Evolutionary conservation across 53 echinoderm and acorn worm genomes (phyloP).

Genomic region (Temnopleurus reevesii): DNA sequence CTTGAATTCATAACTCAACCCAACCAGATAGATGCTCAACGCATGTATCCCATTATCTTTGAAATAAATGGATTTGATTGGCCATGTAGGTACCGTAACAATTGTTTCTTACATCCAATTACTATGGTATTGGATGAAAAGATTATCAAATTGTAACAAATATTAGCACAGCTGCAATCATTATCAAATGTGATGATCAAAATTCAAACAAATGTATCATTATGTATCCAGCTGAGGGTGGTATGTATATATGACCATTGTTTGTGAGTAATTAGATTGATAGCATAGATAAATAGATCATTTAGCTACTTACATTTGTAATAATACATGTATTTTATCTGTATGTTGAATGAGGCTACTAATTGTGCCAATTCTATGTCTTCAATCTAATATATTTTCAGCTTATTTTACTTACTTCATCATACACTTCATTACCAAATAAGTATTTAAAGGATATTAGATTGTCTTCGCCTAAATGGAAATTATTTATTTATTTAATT

Average conservation of each 20-base stretch:
- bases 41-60: no score
- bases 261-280: not conserved
- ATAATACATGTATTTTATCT: not conserved
- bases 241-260: not conserved
- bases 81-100: no score
- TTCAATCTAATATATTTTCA: not conserved
- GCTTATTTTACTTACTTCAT: not conserved
- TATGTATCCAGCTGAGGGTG: not conserved
- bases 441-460: not conserved
- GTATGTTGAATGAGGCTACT: not conserved
- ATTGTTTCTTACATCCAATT: no score
- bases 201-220: not conserved
- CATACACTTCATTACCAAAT: not conserved
- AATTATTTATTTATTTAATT: not conserved
- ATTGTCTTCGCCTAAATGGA: not conserved
- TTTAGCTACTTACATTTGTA: not conserved
- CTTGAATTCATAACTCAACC: no score
- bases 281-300: not conserved
- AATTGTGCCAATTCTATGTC: not conserved
- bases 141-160: no score
- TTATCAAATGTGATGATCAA: no score
- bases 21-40: no score
- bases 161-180: no score
- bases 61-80: no score
- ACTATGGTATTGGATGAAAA: no score